These are phyloP conservation scores for Mya arenaria DNA, from an alignment of 1,140 invertebrate genomes.

Conservation along the genomic window DNA sequence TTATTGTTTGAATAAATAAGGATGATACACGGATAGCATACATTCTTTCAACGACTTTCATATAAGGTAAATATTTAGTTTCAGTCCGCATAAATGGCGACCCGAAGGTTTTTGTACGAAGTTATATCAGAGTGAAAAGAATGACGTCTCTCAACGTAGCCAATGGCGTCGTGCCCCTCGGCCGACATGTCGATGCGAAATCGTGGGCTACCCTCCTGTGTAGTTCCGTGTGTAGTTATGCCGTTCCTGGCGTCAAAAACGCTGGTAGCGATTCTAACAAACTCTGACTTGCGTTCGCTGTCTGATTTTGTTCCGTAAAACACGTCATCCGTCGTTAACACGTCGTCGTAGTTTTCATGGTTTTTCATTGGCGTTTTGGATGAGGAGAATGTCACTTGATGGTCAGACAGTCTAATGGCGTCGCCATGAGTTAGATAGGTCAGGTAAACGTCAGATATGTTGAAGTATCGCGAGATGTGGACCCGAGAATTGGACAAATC, in stretches of 20 bases:
- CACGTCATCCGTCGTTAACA: constrained; percentile 64
- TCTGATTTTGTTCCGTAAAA: constrained; percentile 55
- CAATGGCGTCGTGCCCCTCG: constrained; percentile 34
- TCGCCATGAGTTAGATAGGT: constrained; percentile 63
- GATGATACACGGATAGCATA: no score
- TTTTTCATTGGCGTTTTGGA: constrained; percentile 61
- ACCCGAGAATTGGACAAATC: constrained; percentile 46
- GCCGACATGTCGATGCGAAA: constrained; percentile 53
- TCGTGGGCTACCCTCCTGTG: constrained; percentile 44
- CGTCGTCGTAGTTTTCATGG: constrained; percentile 65
- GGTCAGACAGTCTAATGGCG: constrained; percentile 53
- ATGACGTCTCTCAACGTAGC: constrained; percentile 49
- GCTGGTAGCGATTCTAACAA: constrained; percentile 59
- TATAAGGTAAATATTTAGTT: no score
- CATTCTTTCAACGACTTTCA: no score
- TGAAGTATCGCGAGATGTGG: constrained; percentile 15
- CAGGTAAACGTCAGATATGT: constrained; percentile 51
- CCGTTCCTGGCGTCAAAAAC: constrained; percentile 51
- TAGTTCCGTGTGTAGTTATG: constrained; percentile 45
- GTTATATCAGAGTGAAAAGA: constrained; percentile 59
- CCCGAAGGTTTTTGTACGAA: constrained; percentile 60
- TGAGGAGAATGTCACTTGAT: constrained; percentile 58
- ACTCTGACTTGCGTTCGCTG: constrained; percentile 50
- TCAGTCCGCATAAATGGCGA: neutral
- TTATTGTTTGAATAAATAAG: no score